Conservation (phyloP, 2,888 invertebrate genomes). For the Palloptera scutellata region DNA sequence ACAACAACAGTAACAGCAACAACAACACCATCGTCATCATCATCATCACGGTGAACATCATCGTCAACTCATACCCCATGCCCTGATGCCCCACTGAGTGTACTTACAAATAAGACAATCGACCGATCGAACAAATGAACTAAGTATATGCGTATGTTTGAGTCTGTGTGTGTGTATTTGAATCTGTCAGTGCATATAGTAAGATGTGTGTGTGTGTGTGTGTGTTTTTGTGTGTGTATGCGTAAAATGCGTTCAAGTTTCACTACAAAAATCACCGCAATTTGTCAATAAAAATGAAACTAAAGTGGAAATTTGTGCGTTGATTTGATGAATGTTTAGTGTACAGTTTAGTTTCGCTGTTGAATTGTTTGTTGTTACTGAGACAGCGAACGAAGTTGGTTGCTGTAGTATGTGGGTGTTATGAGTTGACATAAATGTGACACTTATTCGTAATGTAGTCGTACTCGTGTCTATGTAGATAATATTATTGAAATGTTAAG, state of each 20-base stretch:
- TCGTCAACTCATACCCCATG: constrained; percentile 19
- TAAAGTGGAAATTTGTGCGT: constrained; percentile 28
- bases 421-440: constrained; percentile 13
- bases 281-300: constrained; percentile 29
- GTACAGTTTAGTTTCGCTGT: background rate
- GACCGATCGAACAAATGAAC: too few relatives aligned
- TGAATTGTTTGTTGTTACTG: too few relatives aligned
- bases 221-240: background rate
- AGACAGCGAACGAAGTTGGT: too few relatives aligned
- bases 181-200: background rate
- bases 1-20: background rate
- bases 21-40: background rate
- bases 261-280: constrained; percentile 21
- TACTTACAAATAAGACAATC: background rate
- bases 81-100: constrained; percentile 28
- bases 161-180: background rate
- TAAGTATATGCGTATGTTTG: too few relatives aligned
- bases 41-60: constrained; percentile 3
- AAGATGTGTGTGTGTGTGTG: background rate
- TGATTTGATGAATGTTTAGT: constrained; percentile 30
- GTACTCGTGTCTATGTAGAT: background rate
- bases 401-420: constrained; percentile 9
- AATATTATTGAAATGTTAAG: background rate
- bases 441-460: constrained; percentile 11
- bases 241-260: constrained; percentile 1